phyloP scores from a whole-genome alignment of 2,113 vertebrate genomes.

The Sminthopsis crassicaudata region DNA sequence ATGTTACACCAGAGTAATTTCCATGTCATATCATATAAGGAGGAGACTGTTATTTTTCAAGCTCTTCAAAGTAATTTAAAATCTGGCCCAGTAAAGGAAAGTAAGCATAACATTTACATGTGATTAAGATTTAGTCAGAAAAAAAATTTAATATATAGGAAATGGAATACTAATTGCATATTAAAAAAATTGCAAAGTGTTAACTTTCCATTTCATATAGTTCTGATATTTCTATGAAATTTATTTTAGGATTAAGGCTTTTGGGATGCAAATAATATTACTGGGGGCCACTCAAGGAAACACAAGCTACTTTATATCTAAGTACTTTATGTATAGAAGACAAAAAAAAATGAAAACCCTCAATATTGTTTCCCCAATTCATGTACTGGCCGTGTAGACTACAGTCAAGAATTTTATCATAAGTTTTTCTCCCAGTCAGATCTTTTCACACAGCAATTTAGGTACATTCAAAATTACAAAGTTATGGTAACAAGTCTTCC shows the following conservation, averaged over 20 bases:
- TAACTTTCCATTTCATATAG: slow-evolving; percentile 44
- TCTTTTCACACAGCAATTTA: slow-evolving; percentile 80
- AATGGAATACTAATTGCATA: slow-evolving; percentile 42
- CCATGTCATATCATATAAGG: slow-evolving; percentile 56
- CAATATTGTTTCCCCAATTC: slow-evolving; percentile 26
- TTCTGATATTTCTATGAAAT: background rate
- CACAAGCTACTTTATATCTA: slow-evolving; percentile 37
- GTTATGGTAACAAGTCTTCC: slow-evolving; percentile 64
- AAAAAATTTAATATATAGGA: slow-evolving; percentile 56
- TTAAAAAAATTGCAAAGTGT: slow-evolving; percentile 1
- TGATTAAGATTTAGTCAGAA: slow-evolving; percentile 51
- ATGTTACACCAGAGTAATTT: slow-evolving; percentile 61
- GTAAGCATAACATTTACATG: background rate
- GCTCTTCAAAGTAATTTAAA: slow-evolving; percentile 35
- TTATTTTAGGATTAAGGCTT: slow-evolving; percentile 1
- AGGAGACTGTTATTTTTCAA: slow-evolving; percentile 58
- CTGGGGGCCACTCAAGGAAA: background rate
- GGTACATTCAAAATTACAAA: slow-evolving; percentile 70
- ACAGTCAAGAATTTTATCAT: slow-evolving; percentile 64
- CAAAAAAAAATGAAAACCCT: slow-evolving; percentile 34
- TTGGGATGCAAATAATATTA: background rate
- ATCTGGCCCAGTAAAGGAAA: background rate
- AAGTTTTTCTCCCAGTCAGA: slow-evolving; percentile 57
- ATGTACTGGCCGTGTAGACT: slow-evolving; percentile 39
- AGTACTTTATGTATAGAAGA: background rate